Percentiles rank a stretch among this genome's conserved stretches.
These are phyloP conservation scores for Chrysomallon squamiferum DNA, from an alignment of 1,140 invertebrate species.

Conservation along the genomic window DNA sequence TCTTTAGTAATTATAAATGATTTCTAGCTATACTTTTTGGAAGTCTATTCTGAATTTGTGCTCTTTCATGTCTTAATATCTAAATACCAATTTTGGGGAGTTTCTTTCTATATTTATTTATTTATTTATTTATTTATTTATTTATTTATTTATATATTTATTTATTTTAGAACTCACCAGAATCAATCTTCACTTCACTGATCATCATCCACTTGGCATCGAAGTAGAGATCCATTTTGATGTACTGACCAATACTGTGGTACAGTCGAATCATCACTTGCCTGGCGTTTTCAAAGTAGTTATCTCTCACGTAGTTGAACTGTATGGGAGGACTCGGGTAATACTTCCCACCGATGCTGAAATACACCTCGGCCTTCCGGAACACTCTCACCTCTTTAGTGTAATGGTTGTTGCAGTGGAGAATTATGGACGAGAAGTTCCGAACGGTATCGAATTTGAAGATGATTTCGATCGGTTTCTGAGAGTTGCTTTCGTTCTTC, in stretches of 20 bases:
- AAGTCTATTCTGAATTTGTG: too few species aligned
- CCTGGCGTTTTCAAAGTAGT: conserved; percentile 80
- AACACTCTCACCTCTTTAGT: conserved; percentile 73
- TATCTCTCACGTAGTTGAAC: conserved; percentile 78
- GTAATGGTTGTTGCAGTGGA: conserved; percentile 80
- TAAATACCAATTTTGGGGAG: too few species aligned
- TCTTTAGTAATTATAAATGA: too few species aligned
- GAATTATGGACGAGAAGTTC: conserved; percentile 77
- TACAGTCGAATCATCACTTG: conserved; percentile 85
- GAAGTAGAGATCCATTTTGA: conserved; percentile 82
- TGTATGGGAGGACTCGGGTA: conserved; percentile 77
- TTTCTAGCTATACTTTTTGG: too few species aligned
- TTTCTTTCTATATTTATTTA: too few species aligned
- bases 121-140: too few species aligned
- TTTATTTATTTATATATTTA: too few species aligned
- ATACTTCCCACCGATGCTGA: conserved; percentile 79
- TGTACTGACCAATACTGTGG: conserved; percentile 81
- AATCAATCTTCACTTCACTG: conserved; percentile 76
- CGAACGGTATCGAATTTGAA: conserved; percentile 88
- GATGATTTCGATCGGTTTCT: conserved; percentile 58
- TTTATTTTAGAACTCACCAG: conserved; percentile 41
- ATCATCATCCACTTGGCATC: conserved; percentile 87
- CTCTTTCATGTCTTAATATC: too few species aligned
- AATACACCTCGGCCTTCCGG: conserved; percentile 73
- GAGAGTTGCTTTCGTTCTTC: conserved; percentile 78